Evolutionary conservation across 2,888 invertebrate genomes (phyloP).

Genomic region (Macrosoma leucophasiata): DNA sequence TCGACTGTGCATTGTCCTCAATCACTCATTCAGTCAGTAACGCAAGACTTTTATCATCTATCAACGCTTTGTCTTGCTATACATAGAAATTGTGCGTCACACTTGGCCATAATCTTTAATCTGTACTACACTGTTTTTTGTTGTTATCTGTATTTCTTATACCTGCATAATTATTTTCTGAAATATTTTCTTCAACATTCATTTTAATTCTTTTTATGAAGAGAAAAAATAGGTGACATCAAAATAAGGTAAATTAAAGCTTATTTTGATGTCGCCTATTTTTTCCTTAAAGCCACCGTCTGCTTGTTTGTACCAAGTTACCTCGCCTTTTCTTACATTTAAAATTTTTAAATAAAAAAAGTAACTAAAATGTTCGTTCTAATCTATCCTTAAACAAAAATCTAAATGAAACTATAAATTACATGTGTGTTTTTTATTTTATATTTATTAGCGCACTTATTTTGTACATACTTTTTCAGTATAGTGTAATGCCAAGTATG

Average conservation of each 20-base stretch:
- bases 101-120: too few species aligned
- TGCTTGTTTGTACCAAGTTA: constrained; percentile 29
- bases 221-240: too few species aligned
- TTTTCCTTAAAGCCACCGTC: constrained; percentile 21
- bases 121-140: too few species aligned
- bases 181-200: background rate
- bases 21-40: too few species aligned
- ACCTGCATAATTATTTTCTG: too few species aligned
- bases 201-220: constrained; percentile 7
- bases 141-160: too few species aligned
- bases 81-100: too few species aligned
- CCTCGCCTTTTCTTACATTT: constrained; percentile 16
- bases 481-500: too few species aligned
- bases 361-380: constrained; percentile 3
- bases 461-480: constrained; percentile 1
- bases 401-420: background rate
- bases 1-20: too few species aligned
- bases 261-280: constrained; percentile 10
- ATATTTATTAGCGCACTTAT: constrained; percentile 2
- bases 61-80: too few species aligned
- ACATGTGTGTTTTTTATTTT: background rate
- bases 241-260: background rate
- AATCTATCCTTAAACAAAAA: background rate
- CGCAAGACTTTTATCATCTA: too few species aligned
- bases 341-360: constrained; percentile 4